These are phyloP conservation scores for Eufriesea mexicana DNA, from an alignment of 1,140 invertebrate genomes.

Conservation along the genomic window DNA sequence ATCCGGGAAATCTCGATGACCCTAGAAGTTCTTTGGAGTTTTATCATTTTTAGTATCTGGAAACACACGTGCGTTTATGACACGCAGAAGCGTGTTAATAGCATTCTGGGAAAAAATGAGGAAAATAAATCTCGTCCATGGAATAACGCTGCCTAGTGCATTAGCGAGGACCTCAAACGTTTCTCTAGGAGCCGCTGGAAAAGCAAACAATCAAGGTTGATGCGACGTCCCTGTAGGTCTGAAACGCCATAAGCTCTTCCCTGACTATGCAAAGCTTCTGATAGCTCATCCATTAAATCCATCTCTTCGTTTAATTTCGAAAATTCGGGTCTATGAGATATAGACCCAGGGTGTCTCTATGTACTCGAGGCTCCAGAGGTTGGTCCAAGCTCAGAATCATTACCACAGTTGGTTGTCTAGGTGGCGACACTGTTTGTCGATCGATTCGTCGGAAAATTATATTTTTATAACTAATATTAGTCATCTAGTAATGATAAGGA, in stretches of 20 bases:
- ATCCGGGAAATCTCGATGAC: not conserved
- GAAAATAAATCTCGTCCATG: constrained; percentile 10
- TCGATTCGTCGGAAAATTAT: too few species aligned
- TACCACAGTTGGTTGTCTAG: too few species aligned
- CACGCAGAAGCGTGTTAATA: not conserved
- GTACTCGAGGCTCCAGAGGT: too few species aligned
- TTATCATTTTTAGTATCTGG: not conserved
- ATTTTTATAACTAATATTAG: too few species aligned
- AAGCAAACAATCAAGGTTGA: constrained; percentile 41
- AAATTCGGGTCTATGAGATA: too few species aligned
- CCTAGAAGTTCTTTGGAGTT: not conserved
- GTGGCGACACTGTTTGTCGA: too few species aligned
- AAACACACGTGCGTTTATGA: not conserved
- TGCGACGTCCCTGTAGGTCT: not conserved
- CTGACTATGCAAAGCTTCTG: not conserved
- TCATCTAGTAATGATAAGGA: too few species aligned
- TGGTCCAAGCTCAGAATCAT: too few species aligned
- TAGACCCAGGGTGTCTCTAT: too few species aligned
- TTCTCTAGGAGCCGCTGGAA: not conserved
- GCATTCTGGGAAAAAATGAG: not conserved
- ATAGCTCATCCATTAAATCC: not conserved
- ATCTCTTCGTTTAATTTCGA: too few species aligned
- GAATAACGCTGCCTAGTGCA: not conserved
- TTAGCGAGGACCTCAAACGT: constrained; percentile 7
- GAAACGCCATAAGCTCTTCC: not conserved